A percentile compares a stretch with the other conserved stretches of the same genome.
Conservation (phyloP, 2,797 vertebrate species). For the Valencia hispanica region DNA sequence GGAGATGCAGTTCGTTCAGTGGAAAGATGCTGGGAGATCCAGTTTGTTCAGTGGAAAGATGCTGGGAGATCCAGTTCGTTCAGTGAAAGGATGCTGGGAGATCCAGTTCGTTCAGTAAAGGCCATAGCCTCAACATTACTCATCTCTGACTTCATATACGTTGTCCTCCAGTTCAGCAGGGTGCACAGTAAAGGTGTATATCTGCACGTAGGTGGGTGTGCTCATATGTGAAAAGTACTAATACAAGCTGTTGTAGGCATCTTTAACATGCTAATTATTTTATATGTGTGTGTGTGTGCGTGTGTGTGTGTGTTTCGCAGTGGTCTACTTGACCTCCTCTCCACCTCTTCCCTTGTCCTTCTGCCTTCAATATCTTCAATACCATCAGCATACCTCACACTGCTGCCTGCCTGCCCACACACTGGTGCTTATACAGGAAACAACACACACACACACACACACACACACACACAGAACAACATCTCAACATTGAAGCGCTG, state of each 20-base stretch:
- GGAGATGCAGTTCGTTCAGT: too few species aligned
- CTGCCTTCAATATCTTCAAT: slow-evolving; percentile 68
- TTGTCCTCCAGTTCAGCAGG: slow-evolving; percentile 68
- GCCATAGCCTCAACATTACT: too few species aligned
- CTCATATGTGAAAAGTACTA: slow-evolving; percentile 4
- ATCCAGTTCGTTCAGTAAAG: too few species aligned
- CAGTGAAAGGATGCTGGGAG: too few species aligned
- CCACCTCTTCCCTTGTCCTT: slow-evolving; percentile 56
- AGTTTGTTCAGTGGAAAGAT: too few species aligned
- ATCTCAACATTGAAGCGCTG: slow-evolving; percentile 8
- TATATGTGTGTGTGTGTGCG: slow-evolving; percentile 8
- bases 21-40: too few species aligned
- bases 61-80: too few species aligned
- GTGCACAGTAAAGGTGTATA: slow-evolving; percentile 33
- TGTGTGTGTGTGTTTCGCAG: slow-evolving; percentile 26
- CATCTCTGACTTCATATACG: slow-evolving; percentile 58
- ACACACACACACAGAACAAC: slow-evolving; percentile 21
- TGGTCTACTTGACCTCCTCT: slow-evolving; percentile 71
- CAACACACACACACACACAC: slow-evolving; percentile 23
- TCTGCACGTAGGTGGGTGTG: slow-evolving; percentile 1
- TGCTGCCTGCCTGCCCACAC: slow-evolving; percentile 62
- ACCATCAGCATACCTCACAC: slow-evolving; percentile 62
- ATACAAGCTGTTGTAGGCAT: slow-evolving; percentile 13
- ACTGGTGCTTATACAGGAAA: slow-evolving; percentile 28
- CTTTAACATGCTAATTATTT: slow-evolving; percentile 3